Evolutionary conservation across 2,113 vertebrate species (phyloP).

Genomic region (Hipposideros armiger): DNA sequence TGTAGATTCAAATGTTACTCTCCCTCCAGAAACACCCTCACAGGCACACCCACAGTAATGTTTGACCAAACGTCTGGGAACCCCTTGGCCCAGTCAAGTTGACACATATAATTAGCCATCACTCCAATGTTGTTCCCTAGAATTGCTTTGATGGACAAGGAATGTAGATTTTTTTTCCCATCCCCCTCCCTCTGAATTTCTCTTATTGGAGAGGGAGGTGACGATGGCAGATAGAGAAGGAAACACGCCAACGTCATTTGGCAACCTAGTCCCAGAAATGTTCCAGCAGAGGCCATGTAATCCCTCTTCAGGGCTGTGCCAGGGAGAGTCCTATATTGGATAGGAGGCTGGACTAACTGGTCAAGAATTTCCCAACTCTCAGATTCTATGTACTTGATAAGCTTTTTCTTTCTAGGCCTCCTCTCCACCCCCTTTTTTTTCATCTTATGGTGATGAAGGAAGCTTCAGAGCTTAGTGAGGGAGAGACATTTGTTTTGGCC

Average conservation of each 20-base stretch:
- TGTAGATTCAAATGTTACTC: neutral
- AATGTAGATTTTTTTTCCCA: neutral
- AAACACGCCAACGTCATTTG: neutral
- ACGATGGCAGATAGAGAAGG: neutral
- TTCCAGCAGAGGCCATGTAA: neutral
- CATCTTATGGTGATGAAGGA: neutral
- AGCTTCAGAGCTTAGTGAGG: neutral
- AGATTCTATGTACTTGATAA: neutral
- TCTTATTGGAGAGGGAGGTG: neutral
- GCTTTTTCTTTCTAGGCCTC: neutral
- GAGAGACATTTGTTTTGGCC: neutral
- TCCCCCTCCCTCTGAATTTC: neutral
- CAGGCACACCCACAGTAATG: neutral
- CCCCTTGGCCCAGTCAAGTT: neutral
- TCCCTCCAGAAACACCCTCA: neutral
- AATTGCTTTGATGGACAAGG: neutral
- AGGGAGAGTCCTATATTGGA: neutral
- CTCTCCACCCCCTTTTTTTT: neutral
- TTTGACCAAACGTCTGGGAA: neutral
- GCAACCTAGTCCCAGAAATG: neutral
- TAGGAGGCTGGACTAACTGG: neutral
- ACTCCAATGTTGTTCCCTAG: neutral
- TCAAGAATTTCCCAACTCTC: neutral
- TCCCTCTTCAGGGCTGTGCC: neutral
- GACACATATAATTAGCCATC: neutral